Evolutionary conservation across 2,888 invertebrate species (phyloP).

Genomic region (Altica lythri): DNA sequence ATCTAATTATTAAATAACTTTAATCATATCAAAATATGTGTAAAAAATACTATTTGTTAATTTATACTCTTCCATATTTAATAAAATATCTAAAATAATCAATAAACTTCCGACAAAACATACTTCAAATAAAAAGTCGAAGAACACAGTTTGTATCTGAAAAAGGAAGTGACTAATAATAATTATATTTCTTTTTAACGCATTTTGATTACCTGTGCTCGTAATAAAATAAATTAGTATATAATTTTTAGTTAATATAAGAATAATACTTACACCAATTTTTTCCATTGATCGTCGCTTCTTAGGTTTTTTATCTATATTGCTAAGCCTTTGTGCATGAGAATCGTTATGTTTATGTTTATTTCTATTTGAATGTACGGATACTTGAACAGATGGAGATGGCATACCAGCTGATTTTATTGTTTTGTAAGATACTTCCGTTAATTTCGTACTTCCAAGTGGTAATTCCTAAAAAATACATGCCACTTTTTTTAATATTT

Average conservation of each 20-base stretch:
- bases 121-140: slow-evolving; percentile 45
- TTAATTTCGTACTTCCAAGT: slow-evolving; percentile 44
- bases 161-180: slow-evolving; percentile 38
- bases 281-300: slow-evolving; percentile 69
- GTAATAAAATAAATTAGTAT: too few species aligned
- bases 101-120: slow-evolving; percentile 46
- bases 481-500: neutral
- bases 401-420: slow-evolving; percentile 49
- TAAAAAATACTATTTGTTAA: slow-evolving; percentile 37
- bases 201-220: too few species aligned
- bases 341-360: slow-evolving; percentile 51
- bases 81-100: slow-evolving; percentile 49
- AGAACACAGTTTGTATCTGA: slow-evolving; percentile 46
- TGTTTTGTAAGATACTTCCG: slow-evolving; percentile 45
- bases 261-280: slow-evolving; percentile 63
- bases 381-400: slow-evolving; percentile 27
- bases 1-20: slow-evolving; percentile 17
- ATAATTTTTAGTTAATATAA: too few species aligned
- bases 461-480: slow-evolving; percentile 55
- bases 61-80: slow-evolving; percentile 57
- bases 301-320: slow-evolving; percentile 53
- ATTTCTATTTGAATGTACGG: slow-evolving; percentile 48
- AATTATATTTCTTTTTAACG: too few species aligned
- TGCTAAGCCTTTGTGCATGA: slow-evolving; percentile 36
- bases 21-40: slow-evolving; percentile 20